Evolutionary conservation across 2,113 vertebrate genomes (phyloP).

Genomic region (Xiphias gladius): DNA sequence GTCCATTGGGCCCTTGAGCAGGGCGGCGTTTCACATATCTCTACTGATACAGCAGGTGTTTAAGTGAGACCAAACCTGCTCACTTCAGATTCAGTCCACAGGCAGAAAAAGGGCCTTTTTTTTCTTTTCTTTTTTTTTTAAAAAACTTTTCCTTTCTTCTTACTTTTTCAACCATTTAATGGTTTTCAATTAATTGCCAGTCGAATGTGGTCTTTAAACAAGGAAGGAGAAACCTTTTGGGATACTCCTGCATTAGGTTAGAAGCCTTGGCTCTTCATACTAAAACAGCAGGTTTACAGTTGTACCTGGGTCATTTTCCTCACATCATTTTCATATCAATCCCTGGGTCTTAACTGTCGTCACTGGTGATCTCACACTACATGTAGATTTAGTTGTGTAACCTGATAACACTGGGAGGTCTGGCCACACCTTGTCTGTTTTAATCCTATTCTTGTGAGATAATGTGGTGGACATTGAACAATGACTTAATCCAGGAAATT

Average conservation of each 20-base stretch:
- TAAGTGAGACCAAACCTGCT: background rate
- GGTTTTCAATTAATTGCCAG: background rate
- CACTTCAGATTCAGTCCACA: background rate
- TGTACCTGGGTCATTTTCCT: background rate
- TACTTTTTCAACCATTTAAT: background rate
- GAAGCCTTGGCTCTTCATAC: too few species aligned
- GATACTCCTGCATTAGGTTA: background rate
- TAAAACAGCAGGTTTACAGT: background rate
- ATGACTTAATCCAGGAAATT: constrained; percentile 27
- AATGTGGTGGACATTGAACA: background rate
- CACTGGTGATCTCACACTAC: constrained; percentile 10
- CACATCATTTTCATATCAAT: background rate
- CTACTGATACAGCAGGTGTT: background rate
- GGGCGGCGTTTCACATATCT: background rate
- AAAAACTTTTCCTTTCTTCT: background rate
- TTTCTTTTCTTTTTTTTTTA: too few species aligned
- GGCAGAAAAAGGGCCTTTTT: too few species aligned
- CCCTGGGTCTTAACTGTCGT: background rate
- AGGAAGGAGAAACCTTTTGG: background rate
- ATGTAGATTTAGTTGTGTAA: background rate
- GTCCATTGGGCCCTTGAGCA: background rate
- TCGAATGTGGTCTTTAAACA: background rate
- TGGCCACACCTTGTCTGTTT: background rate
- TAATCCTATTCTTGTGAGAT: background rate
- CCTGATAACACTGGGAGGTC: background rate